Evolutionary conservation across 2,888 invertebrate species (phyloP), one percentile per base, ranked within the genome.

Genomic region (Mechanitis mazaeus): DNA sequence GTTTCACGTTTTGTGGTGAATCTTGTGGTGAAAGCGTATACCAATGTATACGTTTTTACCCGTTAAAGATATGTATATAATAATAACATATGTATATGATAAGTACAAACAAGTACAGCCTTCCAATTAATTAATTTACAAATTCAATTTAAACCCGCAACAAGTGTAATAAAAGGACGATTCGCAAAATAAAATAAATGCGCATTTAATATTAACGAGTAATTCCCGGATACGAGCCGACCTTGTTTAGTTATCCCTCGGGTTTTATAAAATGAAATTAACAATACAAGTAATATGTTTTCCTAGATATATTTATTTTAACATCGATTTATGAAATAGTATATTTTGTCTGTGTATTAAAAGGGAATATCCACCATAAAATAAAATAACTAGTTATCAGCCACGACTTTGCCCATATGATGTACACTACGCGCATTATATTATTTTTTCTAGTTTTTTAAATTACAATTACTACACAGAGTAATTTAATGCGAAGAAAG

Each of bases 161-260:
- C 64, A 59, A 64, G 61, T 64, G 45, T 55, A 55, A 61, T 64
- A 64, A 64, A 64, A 59, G 54, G 55, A 58, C 64, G 58, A 54
- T 57, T 54, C 45, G 33, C 28, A 60, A 61, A 59, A 61, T 60
- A 61, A 64, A 64, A 64, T 64, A 58, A 61, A 64, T 38, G 54
- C 45, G 45, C 57, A 58, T 64, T 62, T 56, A 64, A 60, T 64
- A 64, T 64, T 62, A 60, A 64, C 60, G 62, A 42, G 35, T 33
- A 57, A 61, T 61, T 61, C 61, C 59, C 50, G 50, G 50, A 50
- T 50, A 50, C 50, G 53, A 56, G 50, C 33, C 50, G 47, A 58
- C 45, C 45, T 53, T 47, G 54, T 46, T 53, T 54, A 56, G 56
- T 42, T 33, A 33, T 62, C 54, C 59, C 56, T 46, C 55, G 61